These are phyloP conservation scores for Xanthia togata DNA, from an alignment of 2,888 invertebrate genomes.

Conservation along the genomic window DNA sequence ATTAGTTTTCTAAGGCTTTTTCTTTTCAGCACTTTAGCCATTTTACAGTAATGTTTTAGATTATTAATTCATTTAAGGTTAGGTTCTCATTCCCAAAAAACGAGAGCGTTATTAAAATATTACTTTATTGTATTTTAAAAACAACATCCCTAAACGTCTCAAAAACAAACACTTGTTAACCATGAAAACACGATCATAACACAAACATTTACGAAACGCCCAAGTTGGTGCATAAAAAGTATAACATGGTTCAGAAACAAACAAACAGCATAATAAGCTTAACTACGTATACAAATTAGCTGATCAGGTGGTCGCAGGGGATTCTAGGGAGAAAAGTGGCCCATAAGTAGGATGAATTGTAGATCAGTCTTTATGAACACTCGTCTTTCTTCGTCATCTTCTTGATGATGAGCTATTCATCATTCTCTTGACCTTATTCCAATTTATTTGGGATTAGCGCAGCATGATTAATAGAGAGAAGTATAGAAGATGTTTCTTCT, in stretches of 20 bases:
- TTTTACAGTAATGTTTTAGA: not conserved
- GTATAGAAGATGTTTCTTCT: too few species aligned
- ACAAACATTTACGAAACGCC: slow-evolving; percentile 54
- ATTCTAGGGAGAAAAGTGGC: slow-evolving; percentile 25
- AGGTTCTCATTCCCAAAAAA: not conserved
- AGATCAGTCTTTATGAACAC: slow-evolving; percentile 10
- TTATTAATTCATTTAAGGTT: not conserved
- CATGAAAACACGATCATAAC: slow-evolving; percentile 41
- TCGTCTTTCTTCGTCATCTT: slow-evolving; percentile 7
- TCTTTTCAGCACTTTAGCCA: not conserved
- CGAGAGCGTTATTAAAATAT: not conserved
- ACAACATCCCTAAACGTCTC: slow-evolving; percentile 7
- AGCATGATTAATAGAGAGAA: too few species aligned
- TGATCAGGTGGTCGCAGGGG: slow-evolving; percentile 61
- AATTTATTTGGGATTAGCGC: not conserved
- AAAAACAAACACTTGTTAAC: slow-evolving; percentile 35
- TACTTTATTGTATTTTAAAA: slow-evolving; percentile 3
- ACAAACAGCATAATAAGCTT: slow-evolving; percentile 72
- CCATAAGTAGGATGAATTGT: slow-evolving; percentile 17
- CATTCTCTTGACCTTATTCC: not conserved
- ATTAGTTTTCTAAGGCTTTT: not conserved
- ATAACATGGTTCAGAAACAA: slow-evolving; percentile 59
- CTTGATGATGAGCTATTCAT: not conserved
- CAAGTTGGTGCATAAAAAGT: slow-evolving; percentile 65
- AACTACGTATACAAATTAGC: slow-evolving; percentile 72